Evolutionary conservation across 1,140 invertebrate genomes (phyloP), one percentile per base, ranked within the genome.

Genomic region (Onthophagus taurus): DNA sequence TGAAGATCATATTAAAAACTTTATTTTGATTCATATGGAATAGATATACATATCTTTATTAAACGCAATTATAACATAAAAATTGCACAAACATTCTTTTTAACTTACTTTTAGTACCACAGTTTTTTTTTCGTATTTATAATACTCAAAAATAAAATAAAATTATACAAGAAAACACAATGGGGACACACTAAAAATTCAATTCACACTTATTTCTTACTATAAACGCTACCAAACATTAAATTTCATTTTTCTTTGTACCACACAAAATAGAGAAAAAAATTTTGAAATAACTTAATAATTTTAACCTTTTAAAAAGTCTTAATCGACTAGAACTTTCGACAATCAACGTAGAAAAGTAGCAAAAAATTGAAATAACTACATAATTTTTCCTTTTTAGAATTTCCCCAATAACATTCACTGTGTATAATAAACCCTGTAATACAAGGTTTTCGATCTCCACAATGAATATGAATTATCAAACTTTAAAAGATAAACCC

Each of bases 381-480:
- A 23, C 13, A 39, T 23, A 39, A 13, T n/a, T n/a, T n/a, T n/a
- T n/a, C n/a, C n/a, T n/a, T n/a, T n/a, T 6, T 9, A 37, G 24
- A 39, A 16, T 39, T 14, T 23, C 20, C 24, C 5, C 20, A 37
- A 39, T 18, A 14, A 38, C 13, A 17, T 37, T 42, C 62, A 80
- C 49, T 79, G 80, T 37, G 92, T 96, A 59, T 98, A 99, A 65
- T 96, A 99, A 30, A 99, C 92, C 68, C 95, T 77, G 68, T 99
- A 99, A 65, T 98, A 99, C 18, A 99, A 75, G 8, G 91, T 97
- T 81, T 99, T 99, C 53, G 91, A 96, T 55, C 97, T 80, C 95
- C 95, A 99, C 42, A 99, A 71, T 30, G 93, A 97, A 69, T 97
- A 99, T 0, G 93, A 95, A 71, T 99, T 99, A 70, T 99, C 96